Evolutionary conservation across 2,113 vertebrate species (phyloP).

Genomic region (Regulus satrapa): DNA sequence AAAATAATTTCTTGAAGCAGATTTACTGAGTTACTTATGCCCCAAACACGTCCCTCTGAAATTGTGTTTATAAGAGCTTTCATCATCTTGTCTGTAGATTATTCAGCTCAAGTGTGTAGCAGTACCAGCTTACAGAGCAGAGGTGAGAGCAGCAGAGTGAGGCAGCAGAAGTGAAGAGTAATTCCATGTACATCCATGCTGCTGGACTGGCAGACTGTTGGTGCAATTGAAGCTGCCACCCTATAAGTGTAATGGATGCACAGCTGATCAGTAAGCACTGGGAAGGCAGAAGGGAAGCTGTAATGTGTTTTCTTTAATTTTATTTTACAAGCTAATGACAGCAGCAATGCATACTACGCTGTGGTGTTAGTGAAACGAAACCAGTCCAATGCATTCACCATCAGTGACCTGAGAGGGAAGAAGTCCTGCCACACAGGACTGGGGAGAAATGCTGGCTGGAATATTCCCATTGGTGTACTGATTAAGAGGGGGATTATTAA

Average conservation of each 20-base stretch:
- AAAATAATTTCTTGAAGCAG: neutral
- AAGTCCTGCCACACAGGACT: constrained; percentile 87
- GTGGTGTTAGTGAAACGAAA: constrained; percentile 84
- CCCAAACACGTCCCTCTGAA: no score
- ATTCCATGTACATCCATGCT: neutral
- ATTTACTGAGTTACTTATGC: neutral
- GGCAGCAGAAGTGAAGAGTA: neutral
- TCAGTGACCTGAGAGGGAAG: constrained; percentile 79
- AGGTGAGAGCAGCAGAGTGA: neutral
- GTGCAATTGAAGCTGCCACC: neutral
- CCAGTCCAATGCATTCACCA: constrained; percentile 69
- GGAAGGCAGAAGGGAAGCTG: neutral
- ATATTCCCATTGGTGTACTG: constrained; percentile 80
- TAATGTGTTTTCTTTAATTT: neutral
- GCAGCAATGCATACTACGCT: constrained; percentile 80
- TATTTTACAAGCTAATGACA: constrained; percentile 67
- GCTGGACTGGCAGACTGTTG: neutral
- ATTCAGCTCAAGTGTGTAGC: neutral
- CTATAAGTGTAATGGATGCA: neutral
- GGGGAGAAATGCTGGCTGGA: constrained; percentile 85
- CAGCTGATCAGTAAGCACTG: neutral
- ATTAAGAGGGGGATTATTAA: constrained; percentile 81
- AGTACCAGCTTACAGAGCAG: neutral
- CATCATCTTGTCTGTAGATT: neutral
- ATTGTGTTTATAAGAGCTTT: neutral